Evolutionary conservation across 2,113 vertebrate genomes (phyloP).

Genomic region (Lophius piscatorius): DNA sequence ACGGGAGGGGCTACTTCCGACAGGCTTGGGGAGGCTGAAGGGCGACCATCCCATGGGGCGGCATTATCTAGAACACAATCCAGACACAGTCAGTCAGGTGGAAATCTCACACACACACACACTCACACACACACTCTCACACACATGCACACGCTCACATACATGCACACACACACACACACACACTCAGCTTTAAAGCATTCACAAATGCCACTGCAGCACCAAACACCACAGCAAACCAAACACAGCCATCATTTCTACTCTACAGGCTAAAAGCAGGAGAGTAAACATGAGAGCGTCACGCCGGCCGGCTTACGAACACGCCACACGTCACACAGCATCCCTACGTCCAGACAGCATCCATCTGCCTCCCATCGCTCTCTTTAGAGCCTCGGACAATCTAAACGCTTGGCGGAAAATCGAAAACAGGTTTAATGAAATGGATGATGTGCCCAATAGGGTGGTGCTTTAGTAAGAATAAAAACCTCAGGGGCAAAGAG

Average conservation of each 20-base stretch:
- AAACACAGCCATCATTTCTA: constrained; percentile 34
- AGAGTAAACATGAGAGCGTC: constrained; percentile 34
- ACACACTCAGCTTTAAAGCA: constrained; percentile 5
- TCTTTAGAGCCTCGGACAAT: constrained; percentile 50
- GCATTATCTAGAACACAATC: constrained; percentile 89
- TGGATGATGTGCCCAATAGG: constrained; percentile 67
- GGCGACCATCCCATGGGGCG: constrained; percentile 90
- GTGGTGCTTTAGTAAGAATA: constrained; percentile 46
- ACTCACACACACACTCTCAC: constrained; percentile 1
- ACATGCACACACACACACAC: background rate
- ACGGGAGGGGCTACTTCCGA: constrained; percentile 93
- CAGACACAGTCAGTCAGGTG: constrained; percentile 30
- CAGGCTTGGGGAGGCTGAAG: constrained; percentile 95
- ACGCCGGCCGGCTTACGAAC: constrained; percentile 14
- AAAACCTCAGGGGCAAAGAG: too few relatives aligned
- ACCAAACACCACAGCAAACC: constrained; percentile 34
- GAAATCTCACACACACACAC: background rate
- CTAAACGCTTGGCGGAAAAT: constrained; percentile 57
- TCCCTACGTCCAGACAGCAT: constrained; percentile 49
- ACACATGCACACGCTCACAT: background rate
- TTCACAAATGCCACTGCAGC: constrained; percentile 43
- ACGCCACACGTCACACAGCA: constrained; percentile 35
- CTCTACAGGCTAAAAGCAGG: constrained; percentile 47
- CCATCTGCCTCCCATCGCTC: constrained; percentile 57
- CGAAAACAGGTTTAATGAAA: constrained; percentile 70